Base-by-base conservation (phyloP, 2,113 vertebrate genomes). In the Suncus etruscus region DNA sequence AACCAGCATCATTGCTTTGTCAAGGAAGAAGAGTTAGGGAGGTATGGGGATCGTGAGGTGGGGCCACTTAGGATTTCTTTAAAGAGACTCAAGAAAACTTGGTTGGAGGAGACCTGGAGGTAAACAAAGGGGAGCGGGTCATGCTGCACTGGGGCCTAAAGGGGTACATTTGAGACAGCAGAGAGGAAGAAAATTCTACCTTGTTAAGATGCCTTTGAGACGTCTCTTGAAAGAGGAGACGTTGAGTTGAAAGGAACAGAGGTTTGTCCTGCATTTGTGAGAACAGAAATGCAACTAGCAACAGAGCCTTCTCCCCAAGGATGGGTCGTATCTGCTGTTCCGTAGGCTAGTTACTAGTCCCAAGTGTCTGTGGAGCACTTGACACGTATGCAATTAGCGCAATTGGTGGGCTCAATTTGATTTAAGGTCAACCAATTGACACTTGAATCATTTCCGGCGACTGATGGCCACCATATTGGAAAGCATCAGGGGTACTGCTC, bases 381-480 rank as follows among this genome's bases (percentile, higher is more conserved):
- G 68, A n/a, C 6, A 4, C 22, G 51, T 83, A 61, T 61, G 58
- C 4, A 50, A 18, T 27, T n/a, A 72, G 29, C 50, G 48, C 32
- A 75, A 51, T 15, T 16, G 27, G 32, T 61, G 20, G 83, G n/a
- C 51, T 68, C 66, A 47, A 11, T 86, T 78, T 66, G 77, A 76
- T 50, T 68, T 61, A 74, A 65, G 58, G 74, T 89, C 51, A 75
- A 39, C 65, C 68, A n/a, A 88, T 76, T 90, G 45, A 22, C 74
- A 90, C 66, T 45, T 51, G 50, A 90, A 79, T 65, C 79, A 70
- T 39, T 48, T 58, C 14, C 14, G 20, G 22, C 29, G 24, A 25
- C 92, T 86, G 83, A 25, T 32, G 24, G 91, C 54, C 72, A 31
- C 75, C 85, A 47, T 87, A 66, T 72, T 92, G 82, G 74, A 66